Conservation (phyloP, 2,113 vertebrate genomes). For the Cygnus atratus region DNA sequence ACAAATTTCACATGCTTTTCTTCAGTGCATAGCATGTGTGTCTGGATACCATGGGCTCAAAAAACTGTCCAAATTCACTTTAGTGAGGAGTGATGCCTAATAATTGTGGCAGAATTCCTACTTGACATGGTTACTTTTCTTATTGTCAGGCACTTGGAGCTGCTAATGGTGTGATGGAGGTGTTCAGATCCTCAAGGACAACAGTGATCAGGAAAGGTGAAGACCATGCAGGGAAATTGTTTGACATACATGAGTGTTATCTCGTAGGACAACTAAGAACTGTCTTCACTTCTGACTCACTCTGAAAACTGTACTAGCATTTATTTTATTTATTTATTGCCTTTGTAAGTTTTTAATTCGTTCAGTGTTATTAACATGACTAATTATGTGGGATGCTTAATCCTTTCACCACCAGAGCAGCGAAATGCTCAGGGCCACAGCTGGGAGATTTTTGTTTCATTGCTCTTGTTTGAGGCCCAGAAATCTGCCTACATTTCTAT, state of each 20-base stretch:
- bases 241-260: fast-evolving
- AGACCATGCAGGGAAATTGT: fast-evolving
- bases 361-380: not conserved
- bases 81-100: not conserved
- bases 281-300: not conserved
- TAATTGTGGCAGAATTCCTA: not conserved
- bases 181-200: not conserved
- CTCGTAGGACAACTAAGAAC: not conserved
- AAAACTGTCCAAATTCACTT: not conserved
- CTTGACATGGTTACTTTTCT: not conserved
- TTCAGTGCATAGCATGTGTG: not conserved
- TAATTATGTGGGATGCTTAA: not conserved
- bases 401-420: not conserved
- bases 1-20: not conserved
- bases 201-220: not conserved
- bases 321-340: not conserved
- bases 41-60: not conserved
- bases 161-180: not conserved
- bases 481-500: not conserved
- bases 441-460: not conserved
- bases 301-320: not conserved
- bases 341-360: not conserved
- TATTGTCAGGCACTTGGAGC: not conserved
- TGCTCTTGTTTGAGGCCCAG: not conserved
- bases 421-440: not conserved